A percentile compares a stretch with the other conserved stretches of the same genome.
phyloP scores from a whole-genome alignment of 2,113 vertebrate species.

The Sylvietta virens region DNA sequence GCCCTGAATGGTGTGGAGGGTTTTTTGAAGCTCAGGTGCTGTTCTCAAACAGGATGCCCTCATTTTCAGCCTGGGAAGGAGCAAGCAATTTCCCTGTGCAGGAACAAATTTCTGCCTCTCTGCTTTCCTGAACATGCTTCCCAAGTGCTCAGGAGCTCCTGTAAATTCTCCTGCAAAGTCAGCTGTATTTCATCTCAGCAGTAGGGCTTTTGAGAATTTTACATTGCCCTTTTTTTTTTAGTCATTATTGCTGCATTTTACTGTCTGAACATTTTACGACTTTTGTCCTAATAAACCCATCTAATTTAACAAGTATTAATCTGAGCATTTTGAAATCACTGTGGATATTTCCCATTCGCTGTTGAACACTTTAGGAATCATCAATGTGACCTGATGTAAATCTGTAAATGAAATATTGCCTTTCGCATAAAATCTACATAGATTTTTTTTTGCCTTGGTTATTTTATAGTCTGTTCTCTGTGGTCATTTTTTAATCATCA shows the following conservation, averaged over 20 bases:
- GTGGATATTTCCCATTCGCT: background rate
- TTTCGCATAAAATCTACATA: background rate
- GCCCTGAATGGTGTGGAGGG: background rate
- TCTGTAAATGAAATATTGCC: background rate
- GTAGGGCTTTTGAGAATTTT: background rate
- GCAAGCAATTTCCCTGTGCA: background rate
- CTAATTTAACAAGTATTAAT: background rate
- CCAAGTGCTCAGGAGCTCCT: background rate
- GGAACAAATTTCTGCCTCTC: background rate
- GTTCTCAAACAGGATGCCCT: background rate
- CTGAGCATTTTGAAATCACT: background rate
- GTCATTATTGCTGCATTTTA: background rate
- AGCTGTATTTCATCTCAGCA: background rate
- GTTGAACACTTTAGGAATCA: background rate
- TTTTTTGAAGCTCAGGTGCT: background rate
- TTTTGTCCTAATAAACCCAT: background rate
- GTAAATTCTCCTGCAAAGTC: background rate
- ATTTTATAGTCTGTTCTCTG: background rate
- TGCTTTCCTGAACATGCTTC: background rate
- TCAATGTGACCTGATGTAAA: background rate
- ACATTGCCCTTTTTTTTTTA: background rate
- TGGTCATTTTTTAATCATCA: conserved; percentile 21
- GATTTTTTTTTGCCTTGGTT: background rate
- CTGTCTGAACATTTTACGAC: background rate
- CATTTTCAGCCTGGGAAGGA: background rate